Evolutionary conservation across 2,888 invertebrate genomes (phyloP).

Genomic region (Linnaemya tessellans): DNA sequence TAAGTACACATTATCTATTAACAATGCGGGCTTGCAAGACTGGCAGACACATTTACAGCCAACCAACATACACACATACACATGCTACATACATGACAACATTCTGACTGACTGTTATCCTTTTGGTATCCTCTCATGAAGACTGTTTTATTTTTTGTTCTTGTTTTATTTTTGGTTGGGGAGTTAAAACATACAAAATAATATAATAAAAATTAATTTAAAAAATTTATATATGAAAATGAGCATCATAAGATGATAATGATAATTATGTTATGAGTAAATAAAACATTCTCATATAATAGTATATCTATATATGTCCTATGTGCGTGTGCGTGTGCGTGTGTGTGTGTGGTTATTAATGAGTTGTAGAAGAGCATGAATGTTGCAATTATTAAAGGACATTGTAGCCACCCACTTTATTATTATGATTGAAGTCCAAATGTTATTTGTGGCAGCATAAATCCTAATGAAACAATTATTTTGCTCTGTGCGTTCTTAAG

Average conservation of each 20-base stretch:
- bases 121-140: slow-evolving; percentile 34
- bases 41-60: not conserved
- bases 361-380: slow-evolving; percentile 4
- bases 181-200: slow-evolving; percentile 24
- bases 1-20: slow-evolving; percentile 59
- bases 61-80: not conserved
- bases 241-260: slow-evolving; percentile 49
- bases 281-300: slow-evolving; percentile 82
- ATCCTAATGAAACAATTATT: slow-evolving; percentile 72
- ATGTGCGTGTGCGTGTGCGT: no score
- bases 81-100: no score
- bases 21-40: slow-evolving; percentile 65
- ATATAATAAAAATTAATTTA: slow-evolving; percentile 14
- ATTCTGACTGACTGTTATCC: slow-evolving; percentile 31
- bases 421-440: slow-evolving; percentile 66
- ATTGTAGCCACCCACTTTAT: slow-evolving; percentile 69
- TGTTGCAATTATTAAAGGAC: slow-evolving; percentile 78
- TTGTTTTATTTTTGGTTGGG: slow-evolving; percentile 3
- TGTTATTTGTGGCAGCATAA: not conserved
- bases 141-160: not conserved
- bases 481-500: slow-evolving; percentile 66
- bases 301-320: no score
- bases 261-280: slow-evolving; percentile 74
- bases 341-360: slow-evolving; percentile 81
- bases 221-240: slow-evolving; percentile 25